Base-by-base conservation (phyloP, 2,113 vertebrate genomes). In the Accipiter cooperii region DNA sequence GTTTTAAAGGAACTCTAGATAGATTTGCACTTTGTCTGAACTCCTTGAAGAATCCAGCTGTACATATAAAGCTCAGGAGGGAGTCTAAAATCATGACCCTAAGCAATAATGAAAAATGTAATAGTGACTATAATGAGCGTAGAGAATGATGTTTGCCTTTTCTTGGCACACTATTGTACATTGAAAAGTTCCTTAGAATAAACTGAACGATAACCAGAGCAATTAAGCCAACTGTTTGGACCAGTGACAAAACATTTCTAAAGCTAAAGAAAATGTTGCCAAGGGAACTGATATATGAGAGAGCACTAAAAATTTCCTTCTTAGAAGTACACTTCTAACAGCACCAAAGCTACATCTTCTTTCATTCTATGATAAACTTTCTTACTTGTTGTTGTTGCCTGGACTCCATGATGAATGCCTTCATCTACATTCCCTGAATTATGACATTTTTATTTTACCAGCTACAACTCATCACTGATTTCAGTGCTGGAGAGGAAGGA, bases 211-310 rank as follows among this genome's bases (percentile, higher is more conserved):
- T 93, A 95, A 95, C 42, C 38, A 88, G 36, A 85, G 46, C 63
- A 95, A 94, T 94, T 92, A 95, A 94, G 38, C 66, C 68, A 90
- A 90, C 75, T 91, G 49, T 76, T 97, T 97, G 94, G 95, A 91
- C 36, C 57, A 64, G 64, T 89, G 76, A 93, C 86, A 97, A 94
- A 94, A 90, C 24, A 75, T 71, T 90, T 94, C 85, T 89, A 51
- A 86, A 94, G 83, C 90, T 74, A 40, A 92, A 93, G 90, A 82
- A 93, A 94, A 93, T 89, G 81, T 95, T 97, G 92, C 94, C 93
- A 95, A 78, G 96, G 95, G 75, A 97, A 97, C 89, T 78, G 84
- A 76, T 87, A 38, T 18, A 82, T 81, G 61, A 87, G 77, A 84
- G 26, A 65, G 70, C 55, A 75, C 61, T 74, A 85, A 96, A 95